Conservation (phyloP, 2,888 invertebrate genomes). For the Gastrophysa polygoni region DNA sequence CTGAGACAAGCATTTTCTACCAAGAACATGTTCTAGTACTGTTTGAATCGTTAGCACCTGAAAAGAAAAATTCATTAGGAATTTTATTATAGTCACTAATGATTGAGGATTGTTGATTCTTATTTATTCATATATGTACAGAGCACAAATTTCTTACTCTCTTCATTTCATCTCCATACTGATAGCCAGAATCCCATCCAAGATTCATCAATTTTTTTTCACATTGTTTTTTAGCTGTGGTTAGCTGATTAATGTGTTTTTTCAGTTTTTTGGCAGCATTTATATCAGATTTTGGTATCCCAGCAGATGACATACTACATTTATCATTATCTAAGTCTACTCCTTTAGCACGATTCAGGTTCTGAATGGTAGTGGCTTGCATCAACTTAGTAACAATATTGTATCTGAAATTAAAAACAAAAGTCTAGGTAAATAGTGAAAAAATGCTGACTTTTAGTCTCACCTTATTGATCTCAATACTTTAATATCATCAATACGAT, state of each 20-base stretch:
- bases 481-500: constrained; percentile 79
- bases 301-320: constrained; percentile 60
- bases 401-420: constrained; percentile 61
- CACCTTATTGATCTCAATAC: constrained; percentile 82
- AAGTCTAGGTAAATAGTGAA: not conserved
- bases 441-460: constrained; percentile 16
- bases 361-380: constrained; percentile 91
- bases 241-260: constrained; percentile 82
- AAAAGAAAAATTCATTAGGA: constrained; percentile 40
- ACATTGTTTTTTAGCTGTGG: constrained; percentile 80
- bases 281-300: constrained; percentile 76
- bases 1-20: constrained; percentile 78
- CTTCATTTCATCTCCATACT: constrained; percentile 48
- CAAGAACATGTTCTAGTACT: constrained; percentile 78
- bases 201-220: constrained; percentile 75
- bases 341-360: constrained; percentile 85
- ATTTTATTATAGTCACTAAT: too few species aligned
- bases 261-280: constrained; percentile 81
- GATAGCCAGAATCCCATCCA: constrained; percentile 75
- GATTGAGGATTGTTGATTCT: too few species aligned
- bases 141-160: constrained; percentile 39
- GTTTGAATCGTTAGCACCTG: constrained; percentile 74
- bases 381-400: constrained; percentile 91
- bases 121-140: too few species aligned
- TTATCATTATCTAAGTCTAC: constrained; percentile 70